Base-by-base conservation (phyloP, 2,797 vertebrate species). In the Chloroceryle inda region DNA sequence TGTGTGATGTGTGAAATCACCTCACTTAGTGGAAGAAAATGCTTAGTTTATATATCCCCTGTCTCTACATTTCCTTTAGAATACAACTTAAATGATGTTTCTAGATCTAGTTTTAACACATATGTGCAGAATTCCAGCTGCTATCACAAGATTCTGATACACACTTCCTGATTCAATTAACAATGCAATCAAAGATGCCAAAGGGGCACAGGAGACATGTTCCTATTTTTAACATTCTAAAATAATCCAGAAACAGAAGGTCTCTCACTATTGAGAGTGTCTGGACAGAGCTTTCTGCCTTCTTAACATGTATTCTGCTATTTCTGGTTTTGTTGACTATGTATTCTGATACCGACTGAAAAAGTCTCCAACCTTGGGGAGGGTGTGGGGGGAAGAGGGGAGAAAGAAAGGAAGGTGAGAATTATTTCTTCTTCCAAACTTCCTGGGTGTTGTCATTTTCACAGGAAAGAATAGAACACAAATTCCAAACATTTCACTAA, bases 131-230 rank as follows among this genome's bases (percentile, higher is more conserved):
- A 68, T 61, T 62, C 42, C 55, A 67, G 44, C 38, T 50, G 12
- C 5, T 35, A 38, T 22, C 42, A 53, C 21, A 14, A 29, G 63
- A 27, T 66, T 45, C 35, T 67, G 59, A 69, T 17, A 35, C 22
- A 40, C 3, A 4, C n/a, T 35, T 83, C 33, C 73, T 17, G 10
- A 40, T 27, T 38, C 40, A 74, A 66, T 72, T 64, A 91, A 37
- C 21, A 67, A 27, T 5, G 17, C 45, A 53, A 81, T 16, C 23
- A 44, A 49, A 64, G 31, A 40, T 10, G 13, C 52, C 11, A 1
- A 3, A 0, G 7, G 50, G 18, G 13, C 37, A 61, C 0, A 0
- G 42, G 9, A 88, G 37, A 79, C 7, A n/a, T 26, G 55, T 33
- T 61, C 20, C 27, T 56, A 62, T 64, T 80, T n/a, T 3, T 33